These are phyloP conservation scores for Phalanger gymnotis DNA, from an alignment of 2,797 vertebrate genomes.

Conservation along the genomic window DNA sequence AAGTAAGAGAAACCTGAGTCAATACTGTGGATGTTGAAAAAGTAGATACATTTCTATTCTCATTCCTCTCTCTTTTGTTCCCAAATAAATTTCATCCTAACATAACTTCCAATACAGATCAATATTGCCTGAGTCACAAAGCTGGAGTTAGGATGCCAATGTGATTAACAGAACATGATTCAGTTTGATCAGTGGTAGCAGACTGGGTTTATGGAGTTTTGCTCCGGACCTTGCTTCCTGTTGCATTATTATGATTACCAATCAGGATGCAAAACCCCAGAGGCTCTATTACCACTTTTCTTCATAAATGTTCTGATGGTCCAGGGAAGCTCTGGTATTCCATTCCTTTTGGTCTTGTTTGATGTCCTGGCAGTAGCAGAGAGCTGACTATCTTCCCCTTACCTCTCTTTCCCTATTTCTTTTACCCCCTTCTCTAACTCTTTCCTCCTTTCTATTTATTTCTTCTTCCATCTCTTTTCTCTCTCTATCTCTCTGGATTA, in stretches of 20 bases:
- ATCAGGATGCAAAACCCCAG: too few relatives aligned
- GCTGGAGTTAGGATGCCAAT: background rate
- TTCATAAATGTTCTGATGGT: too few relatives aligned
- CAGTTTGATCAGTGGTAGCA: background rate
- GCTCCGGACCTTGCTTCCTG: background rate
- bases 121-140: background rate
- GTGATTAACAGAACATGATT: background rate
- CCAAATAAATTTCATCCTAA: background rate
- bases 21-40: background rate
- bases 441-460: background rate
- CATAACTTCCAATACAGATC: background rate
- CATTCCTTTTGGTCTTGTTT: too few relatives aligned
- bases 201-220: background rate
- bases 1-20: background rate
- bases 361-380: too few relatives aligned
- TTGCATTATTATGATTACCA: too few relatives aligned
- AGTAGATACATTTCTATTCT: background rate
- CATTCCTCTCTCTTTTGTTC: background rate
- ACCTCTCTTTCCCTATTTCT: background rate
- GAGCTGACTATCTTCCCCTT: too few relatives aligned
- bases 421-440: background rate
- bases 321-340: too few relatives aligned
- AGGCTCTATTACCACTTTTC: too few relatives aligned
- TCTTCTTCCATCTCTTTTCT: background rate
- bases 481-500: background rate